A percentile compares a stretch with the other conserved stretches of the same genome.
Conservation (phyloP, 2,113 vertebrate genomes). For the Psilopsiagon aurifrons region DNA sequence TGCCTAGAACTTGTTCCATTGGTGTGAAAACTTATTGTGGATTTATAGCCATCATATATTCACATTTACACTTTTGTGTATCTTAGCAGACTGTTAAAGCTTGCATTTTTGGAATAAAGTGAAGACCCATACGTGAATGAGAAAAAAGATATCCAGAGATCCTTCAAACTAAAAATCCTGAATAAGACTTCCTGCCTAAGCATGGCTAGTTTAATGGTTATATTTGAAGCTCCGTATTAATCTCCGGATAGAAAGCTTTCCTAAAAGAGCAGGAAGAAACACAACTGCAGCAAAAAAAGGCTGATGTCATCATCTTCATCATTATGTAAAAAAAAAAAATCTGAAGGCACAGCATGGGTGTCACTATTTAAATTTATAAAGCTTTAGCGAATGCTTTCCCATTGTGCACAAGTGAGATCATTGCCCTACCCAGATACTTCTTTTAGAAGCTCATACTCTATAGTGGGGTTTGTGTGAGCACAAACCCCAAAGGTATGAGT, state of each 20-base stretch:
- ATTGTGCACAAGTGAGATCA: not conserved
- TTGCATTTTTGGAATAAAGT: not conserved
- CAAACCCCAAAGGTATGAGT: not conserved
- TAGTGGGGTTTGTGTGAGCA: not conserved
- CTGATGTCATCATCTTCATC: not conserved
- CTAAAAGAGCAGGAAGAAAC: not conserved
- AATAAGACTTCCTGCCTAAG: not conserved
- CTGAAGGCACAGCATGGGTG: not conserved
- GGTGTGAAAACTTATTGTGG: not conserved
- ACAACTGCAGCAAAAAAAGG: not conserved
- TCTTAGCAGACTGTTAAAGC: not conserved
- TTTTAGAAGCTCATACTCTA: not conserved
- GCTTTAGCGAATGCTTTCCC: not conserved
- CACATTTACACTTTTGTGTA: not conserved
- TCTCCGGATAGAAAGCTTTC: not conserved
- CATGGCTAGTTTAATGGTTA: not conserved
- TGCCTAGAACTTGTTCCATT: not conserved
- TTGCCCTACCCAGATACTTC: constrained; percentile 9
- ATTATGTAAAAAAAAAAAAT: no score
- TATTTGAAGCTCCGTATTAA: not conserved
- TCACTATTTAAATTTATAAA: not conserved
- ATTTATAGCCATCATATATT: not conserved
- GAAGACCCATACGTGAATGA: not conserved
- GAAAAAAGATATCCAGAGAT: not conserved
- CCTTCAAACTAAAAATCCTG: not conserved